Evolutionary conservation across 2,888 invertebrate species (phyloP).

Genomic region (Auanema sp.): DNA sequence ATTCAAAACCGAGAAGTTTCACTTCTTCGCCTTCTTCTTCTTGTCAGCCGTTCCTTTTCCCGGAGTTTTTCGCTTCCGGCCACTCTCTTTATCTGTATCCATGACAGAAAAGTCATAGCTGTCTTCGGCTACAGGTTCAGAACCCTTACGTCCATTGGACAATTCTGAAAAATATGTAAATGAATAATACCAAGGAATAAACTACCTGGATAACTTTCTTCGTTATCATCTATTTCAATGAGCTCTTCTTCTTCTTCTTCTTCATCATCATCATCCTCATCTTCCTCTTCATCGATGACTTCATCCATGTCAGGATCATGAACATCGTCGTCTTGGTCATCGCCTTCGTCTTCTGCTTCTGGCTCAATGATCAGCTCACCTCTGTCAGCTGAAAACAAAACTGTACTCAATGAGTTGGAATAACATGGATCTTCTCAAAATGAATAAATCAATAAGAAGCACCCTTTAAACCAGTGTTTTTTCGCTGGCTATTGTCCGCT

Average conservation of each 20-base stretch:
- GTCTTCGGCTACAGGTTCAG: conserved; percentile 15
- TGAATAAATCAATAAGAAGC: background rate
- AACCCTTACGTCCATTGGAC: background rate
- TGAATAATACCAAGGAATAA: background rate
- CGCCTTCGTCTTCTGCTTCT: background rate
- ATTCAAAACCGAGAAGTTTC: too few relatives aligned
- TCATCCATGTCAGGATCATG: conserved; percentile 5
- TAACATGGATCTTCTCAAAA: background rate
- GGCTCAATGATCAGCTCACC: too few relatives aligned
- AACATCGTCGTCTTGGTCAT: background rate
- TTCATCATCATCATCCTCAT: conserved; percentile 16
- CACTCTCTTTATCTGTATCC: conserved; percentile 17
- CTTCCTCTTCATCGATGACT: conserved; percentile 9
- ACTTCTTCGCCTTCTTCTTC: conserved; percentile 7
- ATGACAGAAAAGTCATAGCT: conserved; percentile 25
- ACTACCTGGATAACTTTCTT: background rate
- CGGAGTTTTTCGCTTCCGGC: background rate
- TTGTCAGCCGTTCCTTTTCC: conserved; percentile 5
- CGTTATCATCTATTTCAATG: background rate
- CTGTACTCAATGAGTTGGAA: background rate
- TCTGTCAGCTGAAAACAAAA: too few relatives aligned
- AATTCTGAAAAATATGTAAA: conserved; percentile 4
- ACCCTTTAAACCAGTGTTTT: background rate
- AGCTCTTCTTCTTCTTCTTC: conserved; percentile 10
- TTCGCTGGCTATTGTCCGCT: background rate